A percentile compares a stretch with the other conserved stretches of the same genome.
Conservation (phyloP, 1,140 invertebrate species). For the Bicyclus anynana region DNA sequence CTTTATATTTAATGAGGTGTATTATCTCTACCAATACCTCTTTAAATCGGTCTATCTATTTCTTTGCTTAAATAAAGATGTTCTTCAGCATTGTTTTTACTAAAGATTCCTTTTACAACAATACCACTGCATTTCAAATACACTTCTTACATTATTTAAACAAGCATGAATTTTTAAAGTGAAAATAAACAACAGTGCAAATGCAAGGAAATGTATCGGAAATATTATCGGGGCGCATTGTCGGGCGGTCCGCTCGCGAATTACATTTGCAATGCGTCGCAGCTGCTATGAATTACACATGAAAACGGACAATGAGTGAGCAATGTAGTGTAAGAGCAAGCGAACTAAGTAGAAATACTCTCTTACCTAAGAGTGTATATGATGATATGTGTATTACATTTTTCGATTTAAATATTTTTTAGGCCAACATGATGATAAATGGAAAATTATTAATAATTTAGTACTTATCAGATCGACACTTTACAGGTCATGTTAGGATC, state of each 20-base stretch:
- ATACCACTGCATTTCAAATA: too few species aligned
- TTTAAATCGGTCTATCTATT: too few species aligned
- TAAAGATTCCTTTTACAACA: too few species aligned
- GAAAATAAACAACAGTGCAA: not conserved
- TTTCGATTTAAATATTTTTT: too few species aligned
- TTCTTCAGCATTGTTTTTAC: too few species aligned
- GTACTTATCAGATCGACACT: too few species aligned
- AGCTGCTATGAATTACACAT: slow-evolving; percentile 60
- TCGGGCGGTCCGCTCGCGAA: slow-evolving; percentile 40
- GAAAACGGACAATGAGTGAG: slow-evolving; percentile 48
- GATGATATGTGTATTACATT: not conserved
- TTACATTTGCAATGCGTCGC: slow-evolving; percentile 68
- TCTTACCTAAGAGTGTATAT: not conserved
- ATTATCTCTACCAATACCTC: too few species aligned
- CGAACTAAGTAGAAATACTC: not conserved
- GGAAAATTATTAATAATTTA: too few species aligned
- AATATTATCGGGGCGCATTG: slow-evolving; percentile 12
- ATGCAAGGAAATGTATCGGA: not conserved
- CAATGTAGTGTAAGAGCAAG: slow-evolving; percentile 46
- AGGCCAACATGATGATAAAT: too few species aligned
- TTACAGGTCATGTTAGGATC: too few species aligned
- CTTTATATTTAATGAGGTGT: too few species aligned
- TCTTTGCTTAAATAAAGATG: too few species aligned
- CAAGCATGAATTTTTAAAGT: not conserved
- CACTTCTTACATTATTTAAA: not conserved